Evolutionary conservation across 2,888 invertebrate species (phyloP).

Genomic region (Nemotelus pantherinus): DNA sequence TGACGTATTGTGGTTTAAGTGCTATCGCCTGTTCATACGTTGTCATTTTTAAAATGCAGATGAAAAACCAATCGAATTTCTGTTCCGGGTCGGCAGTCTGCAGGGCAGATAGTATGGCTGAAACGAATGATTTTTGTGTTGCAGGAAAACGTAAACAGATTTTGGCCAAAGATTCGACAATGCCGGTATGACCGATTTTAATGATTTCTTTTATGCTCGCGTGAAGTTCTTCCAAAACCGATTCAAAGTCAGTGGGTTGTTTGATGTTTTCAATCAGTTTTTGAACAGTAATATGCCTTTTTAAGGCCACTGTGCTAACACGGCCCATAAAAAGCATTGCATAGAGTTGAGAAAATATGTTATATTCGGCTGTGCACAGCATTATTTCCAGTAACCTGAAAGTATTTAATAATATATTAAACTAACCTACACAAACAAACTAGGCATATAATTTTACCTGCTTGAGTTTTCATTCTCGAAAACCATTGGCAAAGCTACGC

Average conservation of each 20-base stretch:
- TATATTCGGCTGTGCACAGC: constrained; percentile 71
- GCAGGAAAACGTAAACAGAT: constrained; percentile 74
- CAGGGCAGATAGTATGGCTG: constrained; percentile 73
- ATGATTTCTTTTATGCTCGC: constrained; percentile 71
- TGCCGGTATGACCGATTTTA: constrained; percentile 75
- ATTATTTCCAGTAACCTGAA: constrained; percentile 72
- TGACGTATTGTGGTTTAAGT: constrained; percentile 68
- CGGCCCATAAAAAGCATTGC: constrained; percentile 74
- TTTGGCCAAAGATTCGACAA: constrained; percentile 76
- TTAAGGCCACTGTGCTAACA: constrained; percentile 70
- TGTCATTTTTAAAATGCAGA: constrained; percentile 70
- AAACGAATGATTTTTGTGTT: constrained; percentile 77
- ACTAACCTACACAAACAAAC: too few relatives aligned
- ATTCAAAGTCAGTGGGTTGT: constrained; percentile 74
- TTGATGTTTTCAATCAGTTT: constrained; percentile 76
- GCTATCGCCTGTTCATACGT: constrained; percentile 67
- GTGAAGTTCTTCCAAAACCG: constrained; percentile 77
- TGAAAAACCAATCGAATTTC: constrained; percentile 71
- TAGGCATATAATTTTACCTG: constrained; percentile 58
- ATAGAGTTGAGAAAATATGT: constrained; percentile 73
- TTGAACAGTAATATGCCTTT: constrained; percentile 83
- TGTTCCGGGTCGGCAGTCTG: constrained; percentile 71
- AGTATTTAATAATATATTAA: too few relatives aligned
- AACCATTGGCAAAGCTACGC: constrained; percentile 67
- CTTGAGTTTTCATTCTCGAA: constrained; percentile 72